Base-by-base conservation (phyloP, 1,140 invertebrate genomes). In the Brachionus paranguensis region DNA sequence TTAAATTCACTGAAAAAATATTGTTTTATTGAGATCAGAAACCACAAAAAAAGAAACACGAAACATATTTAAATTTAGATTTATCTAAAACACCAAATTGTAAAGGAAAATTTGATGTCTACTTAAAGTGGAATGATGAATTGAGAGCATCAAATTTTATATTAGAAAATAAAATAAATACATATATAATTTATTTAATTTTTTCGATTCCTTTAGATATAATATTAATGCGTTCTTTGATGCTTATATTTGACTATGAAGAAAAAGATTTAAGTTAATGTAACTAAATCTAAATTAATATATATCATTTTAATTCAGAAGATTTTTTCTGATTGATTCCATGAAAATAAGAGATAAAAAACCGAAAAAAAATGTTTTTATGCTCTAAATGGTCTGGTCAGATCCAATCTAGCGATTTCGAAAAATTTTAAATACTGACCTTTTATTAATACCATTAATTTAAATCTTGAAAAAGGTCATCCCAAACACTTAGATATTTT, bases 111-210 rank as follows among this genome's bases (percentile, higher is more conserved):
- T 37, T 68, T 68, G 27, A 68, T 33, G 64, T 68, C 64, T 68
- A 68, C 33, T 68, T 33, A 68, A 68, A 37, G 27, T 68, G 3
- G 64, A 68, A 68, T 68, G 64, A 68, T 68, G n/a, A 68, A 68
- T 68, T 68, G 11, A 41, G 27, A 68, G 65, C 65, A 68, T 68
- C 65, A 29, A 68, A 68, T 68, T 68, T 41, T 29, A 68, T 33
- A 37, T 14, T 41, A 68, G 33, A 68, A 68, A 33, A 68, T 33
- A 68, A 12, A 37, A 68, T 60, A 60, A 60, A 20, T 60, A 37
- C 12, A 41, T 33, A 41, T 68, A 10, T 68, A 68, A 68, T 68
- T 68, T 68, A 68, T 68, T 68, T 37, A n/a, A 68, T 33, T 68
- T 41, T 65, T 27, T 33, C 14, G 33, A 68, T 14, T 68, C 33